These are phyloP conservation scores for Xanthorhoe spadicearia DNA, from an alignment of 2,888 invertebrate genomes.

Conservation along the genomic window DNA sequence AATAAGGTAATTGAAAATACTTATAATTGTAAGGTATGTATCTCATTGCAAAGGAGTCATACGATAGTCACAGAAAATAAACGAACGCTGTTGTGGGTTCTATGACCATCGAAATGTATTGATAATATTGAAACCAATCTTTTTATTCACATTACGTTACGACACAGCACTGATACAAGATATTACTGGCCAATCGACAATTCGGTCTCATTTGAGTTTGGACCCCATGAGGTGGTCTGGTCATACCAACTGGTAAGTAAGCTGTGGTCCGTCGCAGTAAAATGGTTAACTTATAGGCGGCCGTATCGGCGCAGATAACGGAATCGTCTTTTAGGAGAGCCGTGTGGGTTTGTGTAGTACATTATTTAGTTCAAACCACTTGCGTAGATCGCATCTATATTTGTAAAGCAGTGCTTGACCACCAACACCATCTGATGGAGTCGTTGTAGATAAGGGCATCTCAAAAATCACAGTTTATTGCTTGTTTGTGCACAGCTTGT, in stretches of 20 bases:
- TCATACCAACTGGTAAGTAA: slow-evolving; percentile 2
- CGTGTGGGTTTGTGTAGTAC: slow-evolving; percentile 32
- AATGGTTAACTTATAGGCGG: slow-evolving; percentile 42
- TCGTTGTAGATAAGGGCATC: slow-evolving; percentile 10
- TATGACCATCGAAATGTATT: neutral
- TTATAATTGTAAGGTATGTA: too few relatives aligned
- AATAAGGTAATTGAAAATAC: too few relatives aligned
- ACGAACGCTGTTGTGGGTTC: neutral
- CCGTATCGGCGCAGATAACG: slow-evolving; percentile 43
- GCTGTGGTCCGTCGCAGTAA: slow-evolving; percentile 38
- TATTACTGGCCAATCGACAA: slow-evolving; percentile 14
- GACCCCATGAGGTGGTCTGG: slow-evolving; percentile 32
- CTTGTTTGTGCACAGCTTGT: neutral
- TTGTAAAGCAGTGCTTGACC: slow-evolving; percentile 17
- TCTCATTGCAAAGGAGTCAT: too few relatives aligned
- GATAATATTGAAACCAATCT: slow-evolving; percentile 21
- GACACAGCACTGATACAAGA: slow-evolving; percentile 21
- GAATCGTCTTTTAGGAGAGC: slow-evolving; percentile 26
- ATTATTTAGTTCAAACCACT: slow-evolving; percentile 32
- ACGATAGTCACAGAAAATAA: too few relatives aligned
- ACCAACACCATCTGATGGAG: slow-evolving; percentile 25
- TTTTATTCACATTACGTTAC: slow-evolving; percentile 17
- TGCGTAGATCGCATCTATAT: slow-evolving; percentile 28
- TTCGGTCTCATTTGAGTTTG: slow-evolving; percentile 16
- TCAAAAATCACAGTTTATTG: slow-evolving; percentile 1